phyloP scores from a whole-genome alignment of 92 coral and sea anemone genomes.

The Epizoanthus stellaris region DNA sequence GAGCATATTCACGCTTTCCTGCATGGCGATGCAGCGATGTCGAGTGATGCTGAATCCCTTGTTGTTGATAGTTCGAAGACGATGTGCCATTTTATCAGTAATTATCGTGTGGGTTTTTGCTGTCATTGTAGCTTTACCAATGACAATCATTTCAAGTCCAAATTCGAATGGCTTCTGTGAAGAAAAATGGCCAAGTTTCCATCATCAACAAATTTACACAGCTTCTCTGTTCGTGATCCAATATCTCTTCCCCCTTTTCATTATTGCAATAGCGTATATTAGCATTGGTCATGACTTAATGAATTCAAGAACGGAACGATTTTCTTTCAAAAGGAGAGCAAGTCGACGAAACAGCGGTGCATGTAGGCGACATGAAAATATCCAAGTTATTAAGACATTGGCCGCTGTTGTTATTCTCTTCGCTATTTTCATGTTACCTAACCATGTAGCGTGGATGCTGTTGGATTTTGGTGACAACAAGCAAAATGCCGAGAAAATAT shows the following conservation, averaged over 20 bases:
- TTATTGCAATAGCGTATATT: constrained; percentile 63
- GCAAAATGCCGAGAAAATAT: constrained; percentile 36
- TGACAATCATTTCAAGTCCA: constrained; percentile 47
- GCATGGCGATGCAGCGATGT: constrained; percentile 76
- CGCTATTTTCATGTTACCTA: constrained; percentile 70
- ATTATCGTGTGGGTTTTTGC: constrained; percentile 59
- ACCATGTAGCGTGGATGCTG: constrained; percentile 68
- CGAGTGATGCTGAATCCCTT: constrained; percentile 66
- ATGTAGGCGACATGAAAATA: constrained; percentile 65
- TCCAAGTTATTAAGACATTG: constrained; percentile 64
- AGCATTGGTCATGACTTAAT: constrained; percentile 60
- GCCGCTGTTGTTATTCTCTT: constrained; percentile 66
- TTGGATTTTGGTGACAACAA: constrained; percentile 36
- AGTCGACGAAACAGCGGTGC: not conserved
- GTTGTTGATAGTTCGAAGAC: constrained; percentile 16
- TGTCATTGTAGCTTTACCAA: constrained; percentile 52
- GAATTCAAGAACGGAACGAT: constrained; percentile 17
- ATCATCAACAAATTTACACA: constrained; percentile 38
- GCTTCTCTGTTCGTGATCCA: constrained; percentile 48
- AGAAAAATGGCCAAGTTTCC: constrained; percentile 44
- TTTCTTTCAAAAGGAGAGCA: not conserved
- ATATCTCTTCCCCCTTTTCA: constrained; percentile 68
- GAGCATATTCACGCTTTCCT: constrained; percentile 68
- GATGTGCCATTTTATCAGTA: constrained; percentile 40
- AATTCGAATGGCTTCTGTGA: constrained; percentile 34